Base-by-base conservation (phyloP, 92 coral and sea anemone genomes). In the Phenganax subtilis region DNA sequence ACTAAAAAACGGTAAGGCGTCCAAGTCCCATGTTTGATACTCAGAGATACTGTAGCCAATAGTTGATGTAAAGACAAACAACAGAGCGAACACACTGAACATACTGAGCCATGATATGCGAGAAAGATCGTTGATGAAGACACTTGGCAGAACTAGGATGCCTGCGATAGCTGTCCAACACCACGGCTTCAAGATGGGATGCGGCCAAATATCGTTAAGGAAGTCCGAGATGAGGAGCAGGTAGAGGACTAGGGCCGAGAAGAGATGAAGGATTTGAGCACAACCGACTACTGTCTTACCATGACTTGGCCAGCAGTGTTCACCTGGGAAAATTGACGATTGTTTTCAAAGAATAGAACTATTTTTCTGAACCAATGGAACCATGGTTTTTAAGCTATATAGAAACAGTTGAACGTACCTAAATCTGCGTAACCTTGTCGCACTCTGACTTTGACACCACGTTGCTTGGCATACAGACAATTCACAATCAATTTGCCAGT, bases 91-190 rank as follows among this genome's bases (percentile, higher is more conserved):
- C n/a, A 96, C 97, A 69, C 99, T 96, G 80, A 96, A 90, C 99
- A 96, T 92, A 57, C 99, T 96, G 75, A 96, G 90, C 91, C 92
- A 92, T 6, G 99, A 96, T 75, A 96, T 92, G n/a, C 93, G 94
- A 47, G 90, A 88, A 12, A 92, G 86, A 77, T 89, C 92, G 86
- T 92, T 96, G 55, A 96, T 84, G 80, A 96, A 96, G 62, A 96
- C 96, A 2, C 90, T 84, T 14, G 99, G 99, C 20, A 96, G 88
- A 3, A 96, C 88, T 53, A 96, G 77, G 37, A 88, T 15, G n/a
- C 99, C 99, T 0, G 99, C 92, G 5, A 96, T 87, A 10, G 91
- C 85, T 4, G 91, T 88, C 99, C 99, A 96, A 55, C 89, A 76
- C 0, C 90, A 84, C 11, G 87, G 88, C 7, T 96, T 91, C 51